Evolutionary conservation across 2,113 vertebrate genomes (phyloP).

Genomic region (Ammodytes dubius): DNA sequence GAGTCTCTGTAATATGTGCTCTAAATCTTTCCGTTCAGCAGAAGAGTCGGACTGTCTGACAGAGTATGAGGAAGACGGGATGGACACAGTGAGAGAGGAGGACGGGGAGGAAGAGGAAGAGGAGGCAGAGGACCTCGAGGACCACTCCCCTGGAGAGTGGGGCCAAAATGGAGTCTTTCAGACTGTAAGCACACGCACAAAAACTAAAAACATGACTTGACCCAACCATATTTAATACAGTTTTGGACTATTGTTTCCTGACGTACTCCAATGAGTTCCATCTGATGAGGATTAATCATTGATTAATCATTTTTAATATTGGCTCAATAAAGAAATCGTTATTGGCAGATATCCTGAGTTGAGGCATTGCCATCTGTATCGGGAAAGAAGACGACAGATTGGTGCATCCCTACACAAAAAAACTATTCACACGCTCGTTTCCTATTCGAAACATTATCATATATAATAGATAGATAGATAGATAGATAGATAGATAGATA

Average conservation of each 20-base stretch:
- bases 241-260: neutral
- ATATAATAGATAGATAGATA: neutral
- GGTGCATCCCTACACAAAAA: neutral
- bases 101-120: conserved; percentile 87
- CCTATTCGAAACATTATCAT: neutral
- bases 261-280: neutral
- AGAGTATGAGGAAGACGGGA: conserved; percentile 91
- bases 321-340: neutral
- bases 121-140: conserved; percentile 77
- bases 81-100: conserved; percentile 87
- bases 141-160: conserved; percentile 82
- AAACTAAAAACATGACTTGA: conserved; percentile 39
- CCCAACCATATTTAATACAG: neutral
- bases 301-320: neutral
- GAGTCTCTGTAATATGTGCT: conserved; percentile 36
- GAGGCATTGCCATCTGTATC: neutral
- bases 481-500: too few relatives aligned
- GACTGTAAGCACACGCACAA: conserved; percentile 78
- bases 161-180: conserved; percentile 83
- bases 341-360: neutral
- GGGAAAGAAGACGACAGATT: neutral
- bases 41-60: conserved; percentile 94
- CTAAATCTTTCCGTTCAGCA: conserved; percentile 70
- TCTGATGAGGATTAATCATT: neutral
- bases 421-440: neutral